A percentile compares a stretch with the other conserved stretches of the same genome.
Conservation (phyloP, 2,113 vertebrate species). For the Sakesphorus luctuosus region DNA sequence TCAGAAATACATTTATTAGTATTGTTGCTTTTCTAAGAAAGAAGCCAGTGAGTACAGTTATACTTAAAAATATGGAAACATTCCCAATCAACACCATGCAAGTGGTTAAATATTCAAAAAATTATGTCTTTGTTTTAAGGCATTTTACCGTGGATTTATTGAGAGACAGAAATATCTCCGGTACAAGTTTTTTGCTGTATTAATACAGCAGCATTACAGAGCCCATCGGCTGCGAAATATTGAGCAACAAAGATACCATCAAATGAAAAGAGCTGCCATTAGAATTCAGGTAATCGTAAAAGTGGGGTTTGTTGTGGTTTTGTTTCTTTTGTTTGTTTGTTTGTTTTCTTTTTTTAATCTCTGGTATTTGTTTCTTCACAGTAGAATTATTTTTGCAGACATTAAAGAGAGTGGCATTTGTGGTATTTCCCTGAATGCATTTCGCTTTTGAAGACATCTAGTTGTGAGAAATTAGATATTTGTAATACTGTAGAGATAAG, state of each 20-base stretch:
- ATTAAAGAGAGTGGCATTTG: neutral
- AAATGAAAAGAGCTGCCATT: slow-evolving; percentile 54
- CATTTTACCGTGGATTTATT: slow-evolving; percentile 63
- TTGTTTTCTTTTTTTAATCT: neutral
- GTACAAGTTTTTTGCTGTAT: slow-evolving; percentile 25
- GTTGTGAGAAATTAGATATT: neutral
- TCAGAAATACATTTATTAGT: neutral
- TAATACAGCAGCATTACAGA: slow-evolving; percentile 71
- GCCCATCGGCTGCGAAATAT: slow-evolving; percentile 36
- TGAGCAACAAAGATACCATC: slow-evolving; percentile 47
- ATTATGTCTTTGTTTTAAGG: slow-evolving; percentile 27
- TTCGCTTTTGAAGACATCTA: neutral
- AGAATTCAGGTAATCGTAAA: slow-evolving; percentile 66
- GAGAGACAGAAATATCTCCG: slow-evolving; percentile 58
- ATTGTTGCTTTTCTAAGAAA: neutral
- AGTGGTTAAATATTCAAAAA: neutral
- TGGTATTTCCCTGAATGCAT: neutral
- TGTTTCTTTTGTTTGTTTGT: neutral
- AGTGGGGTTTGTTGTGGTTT: neutral
- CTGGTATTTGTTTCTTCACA: neutral
- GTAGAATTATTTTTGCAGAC: neutral
- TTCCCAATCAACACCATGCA: neutral
- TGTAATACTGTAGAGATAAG: neutral
- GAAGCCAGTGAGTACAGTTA: neutral
- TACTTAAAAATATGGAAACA: neutral